Percentiles rank a stretch among this genome's conserved stretches.
Conservation (phyloP, 2,888 invertebrate species). For the Chrysina gloriosa region DNA sequence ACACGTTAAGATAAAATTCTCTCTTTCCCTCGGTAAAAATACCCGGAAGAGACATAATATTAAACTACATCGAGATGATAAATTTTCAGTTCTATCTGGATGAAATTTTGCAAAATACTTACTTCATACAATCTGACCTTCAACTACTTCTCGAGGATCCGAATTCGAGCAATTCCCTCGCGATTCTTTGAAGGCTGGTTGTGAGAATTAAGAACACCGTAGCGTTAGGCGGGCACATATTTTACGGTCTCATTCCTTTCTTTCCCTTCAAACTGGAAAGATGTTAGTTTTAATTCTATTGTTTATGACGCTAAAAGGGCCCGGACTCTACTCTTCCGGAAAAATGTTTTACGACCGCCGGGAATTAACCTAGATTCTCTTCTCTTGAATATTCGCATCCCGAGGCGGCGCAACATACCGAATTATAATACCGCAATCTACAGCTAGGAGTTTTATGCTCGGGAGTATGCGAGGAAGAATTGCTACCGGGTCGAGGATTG, state of each 20-base stretch:
- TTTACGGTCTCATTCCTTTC: background rate
- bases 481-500: too few relatives aligned
- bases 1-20: background rate
- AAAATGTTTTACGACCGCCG: slow-evolving; percentile 37
- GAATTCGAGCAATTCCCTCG: too few relatives aligned
- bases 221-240: background rate
- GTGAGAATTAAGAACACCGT: background rate
- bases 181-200: too few relatives aligned
- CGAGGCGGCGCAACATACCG: background rate
- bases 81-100: background rate
- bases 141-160: too few relatives aligned
- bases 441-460: too few relatives aligned
- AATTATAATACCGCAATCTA: slow-evolving; percentile 12
- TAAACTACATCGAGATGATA: background rate
- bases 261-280: background rate
- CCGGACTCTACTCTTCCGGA: slow-evolving; percentile 7
- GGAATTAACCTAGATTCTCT: slow-evolving; percentile 36
- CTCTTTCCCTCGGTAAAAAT: too few relatives aligned
- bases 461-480: too few relatives aligned
- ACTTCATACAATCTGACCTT: too few relatives aligned
- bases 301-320: slow-evolving; percentile 26
- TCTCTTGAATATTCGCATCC: slow-evolving; percentile 9
- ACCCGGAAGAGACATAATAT: background rate
- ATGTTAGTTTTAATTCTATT: slow-evolving; percentile 39
- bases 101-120: too few relatives aligned